Evolutionary conservation across 2,888 invertebrate species (phyloP).

Genomic region (Drosophila monieri): DNA sequence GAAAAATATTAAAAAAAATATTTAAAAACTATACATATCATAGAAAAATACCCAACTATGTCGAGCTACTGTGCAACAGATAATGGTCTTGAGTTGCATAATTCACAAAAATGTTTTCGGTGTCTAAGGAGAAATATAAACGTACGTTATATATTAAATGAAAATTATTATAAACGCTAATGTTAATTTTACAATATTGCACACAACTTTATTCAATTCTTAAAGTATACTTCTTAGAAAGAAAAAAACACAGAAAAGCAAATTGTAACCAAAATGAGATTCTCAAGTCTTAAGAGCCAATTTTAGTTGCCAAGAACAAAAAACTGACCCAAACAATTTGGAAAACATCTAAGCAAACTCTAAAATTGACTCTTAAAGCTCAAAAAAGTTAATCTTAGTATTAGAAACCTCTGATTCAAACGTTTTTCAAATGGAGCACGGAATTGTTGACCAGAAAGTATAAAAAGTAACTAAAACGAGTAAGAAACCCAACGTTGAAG

Average conservation of each 20-base stretch:
- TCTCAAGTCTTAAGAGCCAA: constrained; percentile 49
- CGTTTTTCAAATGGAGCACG: constrained; percentile 48
- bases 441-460: constrained; percentile 50
- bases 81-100: constrained; percentile 63
- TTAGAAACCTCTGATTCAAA: constrained; percentile 32
- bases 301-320: constrained; percentile 30
- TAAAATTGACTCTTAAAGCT: constrained; percentile 30
- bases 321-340: constrained; percentile 47
- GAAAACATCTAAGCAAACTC: constrained; percentile 16
- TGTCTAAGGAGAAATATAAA: constrained; percentile 34
- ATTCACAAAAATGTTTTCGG: constrained; percentile 47
- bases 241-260: constrained; percentile 35
- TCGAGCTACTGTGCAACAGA: constrained; percentile 67
- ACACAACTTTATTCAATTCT: constrained; percentile 43
- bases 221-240: constrained; percentile 39
- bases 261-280: constrained; percentile 66
- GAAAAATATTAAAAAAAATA: constrained; percentile 9
- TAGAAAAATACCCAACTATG: constrained; percentile 27
- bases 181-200: constrained; percentile 23
- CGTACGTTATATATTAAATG: constrained; percentile 22
- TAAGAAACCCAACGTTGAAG: constrained; percentile 60
- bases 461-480: constrained; percentile 39
- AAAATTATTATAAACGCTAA: constrained; percentile 20
- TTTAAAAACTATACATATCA: constrained; percentile 15
- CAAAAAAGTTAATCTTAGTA: constrained; percentile 4